These are phyloP conservation scores for Axinella damicornis DNA, from an alignment of 37 sponge, comb jelly and placozoan species.

Conservation along the genomic window DNA sequence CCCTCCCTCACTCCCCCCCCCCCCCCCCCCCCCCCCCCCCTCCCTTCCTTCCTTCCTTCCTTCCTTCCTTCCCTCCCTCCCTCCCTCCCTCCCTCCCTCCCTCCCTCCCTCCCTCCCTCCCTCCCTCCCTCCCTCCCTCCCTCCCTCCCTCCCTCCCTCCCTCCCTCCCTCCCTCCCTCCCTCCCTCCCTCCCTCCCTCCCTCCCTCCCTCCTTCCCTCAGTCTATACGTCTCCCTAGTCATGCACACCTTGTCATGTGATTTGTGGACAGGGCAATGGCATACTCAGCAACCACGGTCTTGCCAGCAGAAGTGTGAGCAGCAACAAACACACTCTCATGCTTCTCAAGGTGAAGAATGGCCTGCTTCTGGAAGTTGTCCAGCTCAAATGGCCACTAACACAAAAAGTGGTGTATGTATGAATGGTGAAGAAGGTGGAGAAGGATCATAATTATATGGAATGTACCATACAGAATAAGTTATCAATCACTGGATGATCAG, in stretches of 20 bases:
- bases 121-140: neutral
- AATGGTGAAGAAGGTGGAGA: no score
- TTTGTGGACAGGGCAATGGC: slow-evolving; percentile 87
- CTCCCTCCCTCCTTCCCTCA: neutral
- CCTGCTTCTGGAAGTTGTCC: slow-evolving; percentile 97
- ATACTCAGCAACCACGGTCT: slow-evolving; percentile 99
- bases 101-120: neutral
- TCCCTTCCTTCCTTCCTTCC: no score
- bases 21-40: neutral
- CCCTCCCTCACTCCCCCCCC: neutral
- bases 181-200: no score
- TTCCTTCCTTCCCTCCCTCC: neutral
- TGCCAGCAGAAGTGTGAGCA: slow-evolving; percentile 98
- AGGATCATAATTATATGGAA: no score
- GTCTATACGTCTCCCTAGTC: neutral
- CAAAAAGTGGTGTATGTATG: neutral
- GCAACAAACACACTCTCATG: slow-evolving; percentile 98
- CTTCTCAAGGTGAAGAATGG: slow-evolving; percentile 83
- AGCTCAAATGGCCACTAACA: slow-evolving; percentile 87
- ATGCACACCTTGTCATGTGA: slow-evolving; percentile 87
- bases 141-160: neutral
- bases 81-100: neutral
- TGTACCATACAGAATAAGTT: no score
- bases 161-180: neutral
- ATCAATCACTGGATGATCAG: no score